Base-by-base conservation (phyloP, 2,888 invertebrate species). In the Lysandra bellargus region DNA sequence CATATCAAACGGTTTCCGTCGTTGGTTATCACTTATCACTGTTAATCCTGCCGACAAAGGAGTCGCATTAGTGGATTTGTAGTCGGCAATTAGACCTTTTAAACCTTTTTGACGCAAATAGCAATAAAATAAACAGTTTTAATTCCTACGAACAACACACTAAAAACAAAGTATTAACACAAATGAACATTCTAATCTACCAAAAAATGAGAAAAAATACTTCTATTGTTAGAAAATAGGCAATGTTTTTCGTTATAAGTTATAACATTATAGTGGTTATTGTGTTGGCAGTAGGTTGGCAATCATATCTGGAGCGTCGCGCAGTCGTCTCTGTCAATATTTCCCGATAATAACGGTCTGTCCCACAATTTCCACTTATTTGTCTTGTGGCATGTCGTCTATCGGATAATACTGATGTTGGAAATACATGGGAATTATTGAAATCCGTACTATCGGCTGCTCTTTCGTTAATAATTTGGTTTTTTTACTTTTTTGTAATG, bases 321-420 rank as follows among this genome's bases (percentile, higher is more conserved):
- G 3, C 30, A 30, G 30, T 12, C 64, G 64, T 30, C 30, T 64
- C 64, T 64, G 64, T 64, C 64, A 64, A 64, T 64, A 64, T 64
- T 64, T 64, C 64, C 64, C 64, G 64, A 64, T 64, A 64, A 64
- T 30, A 64, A 64, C 30, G 30, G 30, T 64, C 64, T 64, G 64
- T 30, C 30, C 64, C 30, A 64, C 64, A 64, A 30, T 64, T 64
- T 12, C 64, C 30, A 64, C 64, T 64, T 64, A 64, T 64, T 64
- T 64, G 64, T 64, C 64, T 23, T 64, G 64, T 30, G 57, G 17
- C 57, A 30, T 64, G 23, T 9, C n/a, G 61, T 1, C 17, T 61
- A 23, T 61, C 61, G 61, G 64, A 64, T 23, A 30, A 57, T 57
- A 57, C 57, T 57, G 57, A 57, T 17, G 57, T 5, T 17, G 12